These are phyloP conservation scores for Elgaria multicarinata DNA, from an alignment of 2,113 vertebrate species.

Conservation along the genomic window DNA sequence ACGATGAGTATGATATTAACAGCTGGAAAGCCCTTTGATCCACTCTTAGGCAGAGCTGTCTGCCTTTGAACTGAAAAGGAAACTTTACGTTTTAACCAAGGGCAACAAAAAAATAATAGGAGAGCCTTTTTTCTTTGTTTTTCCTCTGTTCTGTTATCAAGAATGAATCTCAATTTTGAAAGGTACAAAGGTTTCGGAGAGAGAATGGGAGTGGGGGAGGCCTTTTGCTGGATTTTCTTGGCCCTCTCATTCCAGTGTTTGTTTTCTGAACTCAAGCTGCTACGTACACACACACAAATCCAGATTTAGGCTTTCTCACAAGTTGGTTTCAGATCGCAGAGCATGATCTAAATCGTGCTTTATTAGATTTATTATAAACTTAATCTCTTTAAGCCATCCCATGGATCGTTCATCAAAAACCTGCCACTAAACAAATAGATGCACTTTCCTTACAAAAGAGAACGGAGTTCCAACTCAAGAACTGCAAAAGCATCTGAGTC, in stretches of 20 bases:
- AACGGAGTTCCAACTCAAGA: fast-evolving
- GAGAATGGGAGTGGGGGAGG: background rate
- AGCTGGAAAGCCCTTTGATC: background rate
- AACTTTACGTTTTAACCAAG: background rate
- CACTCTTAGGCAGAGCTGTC: background rate
- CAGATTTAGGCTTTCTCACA: background rate
- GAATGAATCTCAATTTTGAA: background rate
- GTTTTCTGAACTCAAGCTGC: background rate
- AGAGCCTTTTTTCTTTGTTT: background rate
- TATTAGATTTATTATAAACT: conserved; percentile 2
- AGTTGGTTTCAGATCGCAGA: background rate
- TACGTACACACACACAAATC: background rate
- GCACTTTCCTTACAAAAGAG: background rate
- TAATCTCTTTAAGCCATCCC: background rate
- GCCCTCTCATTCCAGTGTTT: fast-evolving
- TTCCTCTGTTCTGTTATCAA: background rate
- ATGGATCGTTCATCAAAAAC: background rate
- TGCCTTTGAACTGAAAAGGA: conserved; percentile 21
- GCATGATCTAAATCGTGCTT: background rate
- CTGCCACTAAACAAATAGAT: background rate
- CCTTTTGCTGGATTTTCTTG: background rate
- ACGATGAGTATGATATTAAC: background rate
- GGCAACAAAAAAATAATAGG: background rate
- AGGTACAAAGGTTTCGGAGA: background rate
- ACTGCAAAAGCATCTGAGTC: fast-evolving